Percentiles rank a stretch among this genome's conserved stretches.
These are phyloP conservation scores for Ovis canadensis DNA, from an alignment of 2,113 vertebrate species.

Conservation along the genomic window DNA sequence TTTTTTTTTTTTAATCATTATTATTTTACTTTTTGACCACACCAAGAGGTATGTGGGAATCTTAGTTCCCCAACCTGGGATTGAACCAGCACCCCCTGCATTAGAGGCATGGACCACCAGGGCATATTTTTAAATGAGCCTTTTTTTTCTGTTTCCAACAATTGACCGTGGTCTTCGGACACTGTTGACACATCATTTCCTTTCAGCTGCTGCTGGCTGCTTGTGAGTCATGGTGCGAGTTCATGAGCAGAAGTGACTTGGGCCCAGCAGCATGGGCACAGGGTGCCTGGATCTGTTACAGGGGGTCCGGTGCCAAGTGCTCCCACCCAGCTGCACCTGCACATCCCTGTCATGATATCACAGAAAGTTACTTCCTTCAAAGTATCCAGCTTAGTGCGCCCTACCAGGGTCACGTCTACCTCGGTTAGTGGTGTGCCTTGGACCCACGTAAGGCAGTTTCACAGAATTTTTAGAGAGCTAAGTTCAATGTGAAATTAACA, in stretches of 20 bases:
- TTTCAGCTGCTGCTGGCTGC: conserved; percentile 63
- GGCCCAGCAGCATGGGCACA: not conserved
- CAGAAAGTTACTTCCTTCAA: conserved; percentile 60
- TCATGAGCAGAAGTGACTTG: conserved; percentile 52
- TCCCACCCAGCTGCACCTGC: conserved; percentile 59
- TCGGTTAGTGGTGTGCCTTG: not conserved
- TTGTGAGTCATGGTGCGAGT: conserved; percentile 53
- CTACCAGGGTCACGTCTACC: not conserved
- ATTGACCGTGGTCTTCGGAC: conserved; percentile 48
- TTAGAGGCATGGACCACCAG: not conserved
- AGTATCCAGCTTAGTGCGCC: not conserved
- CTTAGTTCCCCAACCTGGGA: not conserved
- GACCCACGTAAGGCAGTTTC: not conserved
- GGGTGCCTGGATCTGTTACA: not conserved
- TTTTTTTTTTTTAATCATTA: not conserved
- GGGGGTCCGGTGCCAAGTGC: conserved; percentile 52
- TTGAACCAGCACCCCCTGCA: not conserved
- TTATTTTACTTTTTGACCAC: not conserved
- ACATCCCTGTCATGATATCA: conserved; percentile 39
- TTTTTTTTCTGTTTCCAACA: conserved; percentile 44
- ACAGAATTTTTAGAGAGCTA: conserved; percentile 19
- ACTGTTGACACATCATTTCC: conserved; percentile 63
- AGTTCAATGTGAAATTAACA: conserved; percentile 44
- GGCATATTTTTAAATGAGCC: conserved; percentile 26
- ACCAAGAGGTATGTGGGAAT: not conserved